Conservation (phyloP, 2,113 vertebrate genomes). For the Benitochromis conjunctus region DNA sequence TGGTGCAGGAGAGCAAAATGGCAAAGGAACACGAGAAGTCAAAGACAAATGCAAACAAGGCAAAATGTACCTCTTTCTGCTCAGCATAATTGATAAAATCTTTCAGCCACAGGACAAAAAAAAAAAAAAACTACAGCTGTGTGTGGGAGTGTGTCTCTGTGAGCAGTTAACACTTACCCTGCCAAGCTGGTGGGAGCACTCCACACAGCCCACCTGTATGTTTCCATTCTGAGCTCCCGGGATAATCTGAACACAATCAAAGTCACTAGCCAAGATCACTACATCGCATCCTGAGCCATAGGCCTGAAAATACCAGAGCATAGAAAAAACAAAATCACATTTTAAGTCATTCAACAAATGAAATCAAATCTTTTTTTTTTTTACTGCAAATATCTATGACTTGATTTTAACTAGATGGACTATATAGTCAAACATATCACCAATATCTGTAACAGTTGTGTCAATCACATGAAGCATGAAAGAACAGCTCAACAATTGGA, state of each 20-base stretch:
- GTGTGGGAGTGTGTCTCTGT: background rate
- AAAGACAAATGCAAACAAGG: background rate
- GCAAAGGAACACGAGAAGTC: background rate
- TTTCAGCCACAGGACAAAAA: background rate
- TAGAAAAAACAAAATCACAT: background rate
- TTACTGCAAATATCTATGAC: background rate
- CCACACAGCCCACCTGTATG: constrained; percentile 98
- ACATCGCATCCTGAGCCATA: constrained; percentile 98
- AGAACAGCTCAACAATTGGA: background rate
- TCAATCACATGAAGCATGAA: background rate
- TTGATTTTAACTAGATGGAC: background rate
- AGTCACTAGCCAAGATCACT: constrained; percentile 93
- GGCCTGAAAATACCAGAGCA: constrained; percentile 75
- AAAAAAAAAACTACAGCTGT: background rate
- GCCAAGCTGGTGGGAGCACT: constrained; percentile 93
- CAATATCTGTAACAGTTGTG: background rate
- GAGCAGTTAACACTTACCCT: constrained; percentile 80
- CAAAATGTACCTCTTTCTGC: background rate
- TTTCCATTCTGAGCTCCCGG: constrained; percentile 99
- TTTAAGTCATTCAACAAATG: background rate
- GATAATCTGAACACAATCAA: constrained; percentile 99
- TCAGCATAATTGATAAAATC: background rate
- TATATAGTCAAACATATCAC: background rate
- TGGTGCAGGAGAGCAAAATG: background rate
- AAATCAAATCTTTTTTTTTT: background rate